Evolutionary conservation across 2,797 vertebrate genomes (phyloP), one percentile per base, ranked within the genome.

Genomic region (Setipinna tenuifilis): DNA sequence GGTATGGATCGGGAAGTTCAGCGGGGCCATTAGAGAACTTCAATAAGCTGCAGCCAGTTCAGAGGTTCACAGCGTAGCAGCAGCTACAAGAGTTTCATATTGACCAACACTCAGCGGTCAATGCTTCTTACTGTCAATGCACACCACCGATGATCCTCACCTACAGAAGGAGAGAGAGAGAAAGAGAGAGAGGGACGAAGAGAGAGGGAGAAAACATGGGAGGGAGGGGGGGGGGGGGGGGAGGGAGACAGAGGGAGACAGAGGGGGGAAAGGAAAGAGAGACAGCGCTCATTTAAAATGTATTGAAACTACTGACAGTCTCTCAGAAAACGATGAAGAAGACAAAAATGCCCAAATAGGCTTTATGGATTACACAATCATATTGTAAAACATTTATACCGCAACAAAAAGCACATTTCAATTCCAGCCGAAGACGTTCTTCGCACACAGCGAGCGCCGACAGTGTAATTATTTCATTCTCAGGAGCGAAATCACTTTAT

Each of bases 381-480:
- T 48, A 78, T 82, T 87, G 78, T 85, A 65, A 87, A 86, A 84
- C 88, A 88, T 82, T 88, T 92, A 86, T 86, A 90, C 92, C 91
- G 91, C 89, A 88, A 92, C 92, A 92, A 93, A 92, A 91, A 85
- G 88, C 87, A 86, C 90, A 89, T 91, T 91, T 88, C 91, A 90
- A 91, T 93, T 93, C 90, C 93, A 93, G 93, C 87, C 90, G 92
- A 92, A 94, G 93, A 93, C 92, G 90, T 91, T 93, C 92, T 92
- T 87, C 14, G 88, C 90, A 86, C 90, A 89, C 89, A 92, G 91
- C 82, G 58, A 59, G 90, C 89, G 85, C 90, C 88, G 91, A 90
- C 92, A 89, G 91, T 93, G 91, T 95, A 94, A 95, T 95, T 94
- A 95, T 95, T 94, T 94, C 93, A 94, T 94, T 94, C 92, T 92